Conservation (phyloP, 2,888 invertebrate genomes). For the Laothoe populi region DNA sequence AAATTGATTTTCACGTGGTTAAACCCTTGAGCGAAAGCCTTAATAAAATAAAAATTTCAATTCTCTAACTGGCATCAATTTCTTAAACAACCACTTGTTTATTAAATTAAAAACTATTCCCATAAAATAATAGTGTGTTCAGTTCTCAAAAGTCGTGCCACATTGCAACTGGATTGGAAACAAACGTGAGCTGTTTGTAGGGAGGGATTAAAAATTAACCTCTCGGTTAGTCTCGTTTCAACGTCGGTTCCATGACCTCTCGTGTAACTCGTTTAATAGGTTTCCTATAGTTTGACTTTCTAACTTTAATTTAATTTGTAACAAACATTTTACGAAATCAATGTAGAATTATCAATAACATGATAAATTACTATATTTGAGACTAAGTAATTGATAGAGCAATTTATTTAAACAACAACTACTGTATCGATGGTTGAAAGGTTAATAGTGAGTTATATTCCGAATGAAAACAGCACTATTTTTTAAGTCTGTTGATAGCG, state of each 20-base stretch:
- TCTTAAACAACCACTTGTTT: background rate
- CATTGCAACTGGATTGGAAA: constrained; percentile 25
- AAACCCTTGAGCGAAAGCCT: no score
- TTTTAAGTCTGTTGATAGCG: no score
- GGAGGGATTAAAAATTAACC: constrained; percentile 52
- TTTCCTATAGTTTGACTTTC: constrained; percentile 23
- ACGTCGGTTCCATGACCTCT: constrained; percentile 42
- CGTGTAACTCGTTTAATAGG: constrained; percentile 21
- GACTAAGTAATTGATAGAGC: no score
- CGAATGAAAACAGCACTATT: no score
- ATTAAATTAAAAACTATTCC: constrained; percentile 16
- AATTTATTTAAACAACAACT: background rate
- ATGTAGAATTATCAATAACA: background rate
- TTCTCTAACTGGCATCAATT: background rate
- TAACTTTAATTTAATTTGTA: constrained; percentile 3
- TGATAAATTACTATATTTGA: background rate
- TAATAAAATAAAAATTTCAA: no score
- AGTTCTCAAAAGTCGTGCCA: constrained; percentile 21
- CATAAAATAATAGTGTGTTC: constrained; percentile 19
- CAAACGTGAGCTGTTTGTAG: constrained; percentile 27
- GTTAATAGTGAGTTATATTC: no score
- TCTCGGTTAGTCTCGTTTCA: constrained; percentile 50
- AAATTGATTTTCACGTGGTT: no score
- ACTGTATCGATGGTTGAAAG: no score
- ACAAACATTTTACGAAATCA: background rate